These are phyloP conservation scores for Chelmon rostratus DNA, from an alignment of 2,797 vertebrate species.

Conservation along the genomic window DNA sequence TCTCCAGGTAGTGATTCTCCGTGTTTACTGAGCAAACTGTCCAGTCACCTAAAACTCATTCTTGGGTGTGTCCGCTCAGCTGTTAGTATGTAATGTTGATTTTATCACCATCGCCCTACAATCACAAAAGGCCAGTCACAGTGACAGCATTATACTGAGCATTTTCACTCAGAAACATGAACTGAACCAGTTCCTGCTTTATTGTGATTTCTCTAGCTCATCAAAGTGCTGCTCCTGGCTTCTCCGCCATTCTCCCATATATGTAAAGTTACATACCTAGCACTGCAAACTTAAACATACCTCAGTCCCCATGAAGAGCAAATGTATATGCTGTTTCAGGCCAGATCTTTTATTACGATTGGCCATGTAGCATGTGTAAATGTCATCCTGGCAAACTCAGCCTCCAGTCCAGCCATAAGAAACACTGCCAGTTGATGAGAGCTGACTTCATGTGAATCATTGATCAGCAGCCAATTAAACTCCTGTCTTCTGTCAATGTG, in stretches of 20 bases:
- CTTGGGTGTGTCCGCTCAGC: not conserved
- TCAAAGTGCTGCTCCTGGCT: not conserved
- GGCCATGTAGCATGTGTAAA: not conserved
- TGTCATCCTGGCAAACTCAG: conserved; percentile 18
- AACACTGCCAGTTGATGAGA: not conserved
- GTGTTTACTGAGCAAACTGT: conserved; percentile 9
- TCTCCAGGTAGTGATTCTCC: conserved; percentile 24
- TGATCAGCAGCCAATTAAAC: not conserved
- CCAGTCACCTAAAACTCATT: conserved; percentile 1
- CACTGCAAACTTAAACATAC: not conserved
- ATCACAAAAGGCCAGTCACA: not conserved
- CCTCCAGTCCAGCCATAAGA: not conserved
- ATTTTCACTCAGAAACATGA: conserved; percentile 1
- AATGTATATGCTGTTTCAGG: not conserved
- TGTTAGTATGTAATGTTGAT: conserved; percentile 34
- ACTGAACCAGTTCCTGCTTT: not conserved
- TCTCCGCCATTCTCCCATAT: not conserved
- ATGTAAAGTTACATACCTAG: not conserved
- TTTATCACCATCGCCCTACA: conserved; percentile 27
- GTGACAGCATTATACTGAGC: not conserved
- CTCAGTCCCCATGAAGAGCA: not conserved
- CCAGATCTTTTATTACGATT: not conserved
- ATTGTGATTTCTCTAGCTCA: not conserved
- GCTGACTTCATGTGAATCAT: not conserved
- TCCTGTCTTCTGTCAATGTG: not conserved